Conservation (phyloP, 2,888 invertebrate genomes). For the Andrena dorsata region DNA sequence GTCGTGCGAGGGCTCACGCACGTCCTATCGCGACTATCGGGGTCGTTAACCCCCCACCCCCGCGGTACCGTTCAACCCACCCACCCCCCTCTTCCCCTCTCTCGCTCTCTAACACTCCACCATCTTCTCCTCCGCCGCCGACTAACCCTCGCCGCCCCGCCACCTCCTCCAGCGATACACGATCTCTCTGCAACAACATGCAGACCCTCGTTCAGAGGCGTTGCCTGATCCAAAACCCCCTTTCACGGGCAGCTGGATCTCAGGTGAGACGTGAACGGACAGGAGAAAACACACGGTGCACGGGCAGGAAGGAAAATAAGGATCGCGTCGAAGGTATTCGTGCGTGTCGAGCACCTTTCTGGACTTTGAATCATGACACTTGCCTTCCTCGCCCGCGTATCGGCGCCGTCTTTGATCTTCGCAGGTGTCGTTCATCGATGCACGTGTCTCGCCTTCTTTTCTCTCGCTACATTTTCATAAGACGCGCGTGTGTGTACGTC, state of each 20-base stretch:
- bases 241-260: conserved; percentile 68
- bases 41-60: conserved; percentile 76
- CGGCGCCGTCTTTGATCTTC: conserved; percentile 35
- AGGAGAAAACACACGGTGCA: conserved; percentile 61
- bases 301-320: conserved; percentile 65
- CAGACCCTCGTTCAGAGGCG: conserved; percentile 65
- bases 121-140: conserved; percentile 28
- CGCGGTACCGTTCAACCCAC: conserved; percentile 17
- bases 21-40: conserved; percentile 77
- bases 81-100: conserved; percentile 7
- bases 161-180: conserved; percentile 24
- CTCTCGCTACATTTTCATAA: not conserved
- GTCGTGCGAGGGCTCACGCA: conserved; percentile 79
- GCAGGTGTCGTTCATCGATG: conserved; percentile 23
- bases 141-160: not conserved
- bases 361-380: conserved; percentile 53
- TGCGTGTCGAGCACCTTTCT: conserved; percentile 59
- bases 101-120: conserved; percentile 1
- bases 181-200: conserved; percentile 66
- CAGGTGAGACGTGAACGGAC: conserved; percentile 70
- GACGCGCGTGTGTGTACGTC: not conserved
- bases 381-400: conserved; percentile 15
- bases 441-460: not conserved
- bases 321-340: conserved; percentile 62
- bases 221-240: conserved; percentile 49